Evolutionary conservation across 1,140 invertebrate species (phyloP), one percentile per base, ranked within the genome.

Genomic region (Brachionus angularis): DNA sequence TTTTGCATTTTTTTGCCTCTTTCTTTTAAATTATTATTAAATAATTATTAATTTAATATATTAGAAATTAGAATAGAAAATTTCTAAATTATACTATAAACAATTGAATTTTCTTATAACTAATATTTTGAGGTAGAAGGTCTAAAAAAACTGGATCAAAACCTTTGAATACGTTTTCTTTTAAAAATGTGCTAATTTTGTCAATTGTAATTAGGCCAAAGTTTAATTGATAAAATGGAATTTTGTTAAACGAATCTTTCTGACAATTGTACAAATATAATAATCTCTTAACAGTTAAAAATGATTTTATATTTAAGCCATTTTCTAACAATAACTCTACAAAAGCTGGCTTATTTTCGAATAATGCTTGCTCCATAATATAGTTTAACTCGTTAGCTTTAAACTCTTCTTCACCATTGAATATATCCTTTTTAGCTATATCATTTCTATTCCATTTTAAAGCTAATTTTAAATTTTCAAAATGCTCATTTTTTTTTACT

Each of bases 251-350:
- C n/a, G n/a, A n/a, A n/a, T n/a, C 44, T 74, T 77, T 76, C 73
- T 79, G 79, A 74, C 76, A 74, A 50, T 73, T 74, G 73, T 80
- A 81, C 0, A 81, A 74, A 49, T 78, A 77, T 84, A 98, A 94
- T 16, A 98, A 84, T 33, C 93, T 84, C 21, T 89, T 88, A 76
- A 97, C 94, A 18, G 93, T 95, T 21, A 98, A 85, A 81, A 98
- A 98, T 80, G 93, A 93, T 74, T 89, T 86, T 91, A 98, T 96
- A 73, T 91, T 94, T 18, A 98, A 91, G n/a, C 95, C 95, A 79
- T 97, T 96, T 80, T 98, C 93, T 2, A 97, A 82, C 2, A 97
- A 85, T 21, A 96, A 83, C 81, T 94, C 93, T 0, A 98, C 94
- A 84, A 98, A 98, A 81, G 97, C 93, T 75, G 96, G 92, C 50